Percentiles rank a stretch among this genome's conserved stretches.
Evolutionary conservation across 2,797 vertebrate species (phyloP).

Genomic region (Arnoldichthys spilopterus): DNA sequence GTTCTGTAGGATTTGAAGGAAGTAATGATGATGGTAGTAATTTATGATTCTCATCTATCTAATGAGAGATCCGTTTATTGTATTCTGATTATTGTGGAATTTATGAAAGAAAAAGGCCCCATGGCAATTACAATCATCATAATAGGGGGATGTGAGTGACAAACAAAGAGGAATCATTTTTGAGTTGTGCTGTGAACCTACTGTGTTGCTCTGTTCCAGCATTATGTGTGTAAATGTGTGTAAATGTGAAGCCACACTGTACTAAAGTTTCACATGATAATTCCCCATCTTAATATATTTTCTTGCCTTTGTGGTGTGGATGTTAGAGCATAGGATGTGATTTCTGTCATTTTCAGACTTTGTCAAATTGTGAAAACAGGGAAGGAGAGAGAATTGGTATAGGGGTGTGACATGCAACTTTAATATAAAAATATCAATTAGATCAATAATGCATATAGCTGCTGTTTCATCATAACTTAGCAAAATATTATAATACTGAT

Average conservation of each 20-base stretch:
- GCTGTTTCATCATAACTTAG: too few species aligned
- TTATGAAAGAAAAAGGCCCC: constrained; percentile 36
- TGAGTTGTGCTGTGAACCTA: neutral
- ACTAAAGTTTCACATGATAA: neutral
- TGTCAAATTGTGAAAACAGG: too few species aligned
- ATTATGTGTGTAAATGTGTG: neutral
- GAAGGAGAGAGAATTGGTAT: too few species aligned
- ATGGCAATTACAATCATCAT: constrained; percentile 51
- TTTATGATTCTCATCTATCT: constrained; percentile 44
- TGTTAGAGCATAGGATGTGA: too few species aligned
- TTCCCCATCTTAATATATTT: too few species aligned
- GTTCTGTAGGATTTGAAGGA: constrained; percentile 45
- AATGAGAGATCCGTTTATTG: constrained; percentile 54
- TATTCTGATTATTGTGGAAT: constrained; percentile 51
- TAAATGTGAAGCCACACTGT: neutral
- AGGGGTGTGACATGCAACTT: too few species aligned
- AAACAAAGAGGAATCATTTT: neutral
- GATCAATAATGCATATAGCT: too few species aligned
- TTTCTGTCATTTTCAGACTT: too few species aligned
- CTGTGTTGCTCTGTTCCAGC: neutral
- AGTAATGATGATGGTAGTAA: constrained; percentile 28
- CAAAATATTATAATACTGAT: too few species aligned
- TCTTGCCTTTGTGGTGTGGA: too few species aligned
- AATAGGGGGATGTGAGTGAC: constrained; percentile 35
- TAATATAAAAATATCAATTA: too few species aligned